Base-by-base conservation (phyloP, 1,140 invertebrate species). In the Anastatus disparis region DNA sequence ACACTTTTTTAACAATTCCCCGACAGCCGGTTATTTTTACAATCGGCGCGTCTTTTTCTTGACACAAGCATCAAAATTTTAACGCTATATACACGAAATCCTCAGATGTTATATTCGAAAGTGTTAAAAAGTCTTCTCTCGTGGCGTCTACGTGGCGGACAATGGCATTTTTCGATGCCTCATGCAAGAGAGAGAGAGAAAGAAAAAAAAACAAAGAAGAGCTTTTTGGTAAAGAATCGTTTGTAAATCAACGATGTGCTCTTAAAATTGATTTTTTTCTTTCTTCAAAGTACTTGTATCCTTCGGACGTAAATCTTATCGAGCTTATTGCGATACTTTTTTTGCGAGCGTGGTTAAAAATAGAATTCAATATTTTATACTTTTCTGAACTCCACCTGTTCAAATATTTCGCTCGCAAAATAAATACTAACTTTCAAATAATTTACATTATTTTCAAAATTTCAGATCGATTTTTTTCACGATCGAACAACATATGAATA, bases 271-370 rank as follows among this genome's bases (percentile, higher is more conserved):
- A 58, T 22, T 40, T 55, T 50, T 55, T 24, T 40, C n/a, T n/a
- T n/a, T n/a, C 20, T 22, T 15, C 29, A 22, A 42, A 24, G 44
- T 8, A 4, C 13, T 3, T 10, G 2, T 0, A 20, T 44, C 13
- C 15, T 6, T 3, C 20, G 27, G 24, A 26, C 62, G 26, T 44
- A 55, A 66, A 55, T 66, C 38, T 66, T 31, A 42, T n/a, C 50
- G 26, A 26, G n/a, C 27, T 35, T 52, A 52, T 64, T 9, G n/a
- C n/a, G n/a, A n/a, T n/a, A n/a, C n/a, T n/a, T n/a, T n/a, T n/a
- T n/a, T n/a, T n/a, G n/a, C n/a, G n/a, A n/a, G n/a, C n/a, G 35
- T 2, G 17, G 13, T 65, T 65, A 55, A 65, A 65, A 65, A 65
- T 65, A 65, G 53, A 26, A n/a, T n/a, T n/a, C n/a, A n/a, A n/a